Conservation (phyloP, 2,888 invertebrate species). For the Lottia gigantea region DNA sequence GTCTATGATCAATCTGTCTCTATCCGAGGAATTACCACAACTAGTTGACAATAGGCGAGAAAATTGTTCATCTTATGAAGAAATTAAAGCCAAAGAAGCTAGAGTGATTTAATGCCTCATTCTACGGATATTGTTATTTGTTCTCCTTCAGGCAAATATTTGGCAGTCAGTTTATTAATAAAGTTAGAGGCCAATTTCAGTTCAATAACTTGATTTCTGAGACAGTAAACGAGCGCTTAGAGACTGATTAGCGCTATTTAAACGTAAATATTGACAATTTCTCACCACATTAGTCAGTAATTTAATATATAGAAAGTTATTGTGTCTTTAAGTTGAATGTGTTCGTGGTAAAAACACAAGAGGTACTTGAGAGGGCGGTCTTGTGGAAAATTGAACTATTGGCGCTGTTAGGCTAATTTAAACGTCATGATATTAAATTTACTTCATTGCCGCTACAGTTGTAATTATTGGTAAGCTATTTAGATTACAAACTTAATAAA, state of each 20-base stretch:
- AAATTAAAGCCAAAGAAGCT: conserved; percentile 34
- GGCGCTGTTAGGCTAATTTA: conserved; percentile 27
- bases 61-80: conserved; percentile 33
- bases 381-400: background rate
- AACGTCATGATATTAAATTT: conserved; percentile 38
- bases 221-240: conserved; percentile 32
- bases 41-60: conserved; percentile 30
- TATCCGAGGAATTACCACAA: conserved; percentile 32
- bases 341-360: conserved; percentile 17
- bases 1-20: conserved; percentile 22
- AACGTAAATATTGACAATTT: conserved; percentile 44
- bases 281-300: conserved; percentile 38
- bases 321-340: conserved; percentile 15
- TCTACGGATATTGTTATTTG: conserved; percentile 39
- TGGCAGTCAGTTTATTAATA: conserved; percentile 38
- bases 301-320: conserved; percentile 33
- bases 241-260: conserved; percentile 40
- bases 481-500: conserved; percentile 25
- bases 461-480: conserved; percentile 30
- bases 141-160: conserved; percentile 34
- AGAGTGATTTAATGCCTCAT: conserved; percentile 32
- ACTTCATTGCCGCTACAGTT: conserved; percentile 29
- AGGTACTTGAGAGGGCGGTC: background rate
- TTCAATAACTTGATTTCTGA: conserved; percentile 35
- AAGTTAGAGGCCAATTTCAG: conserved; percentile 35